Evolutionary conservation across 2,888 invertebrate genomes (phyloP), one percentile per base, ranked within the genome.

Genomic region (Cryptosula pallasiana): DNA sequence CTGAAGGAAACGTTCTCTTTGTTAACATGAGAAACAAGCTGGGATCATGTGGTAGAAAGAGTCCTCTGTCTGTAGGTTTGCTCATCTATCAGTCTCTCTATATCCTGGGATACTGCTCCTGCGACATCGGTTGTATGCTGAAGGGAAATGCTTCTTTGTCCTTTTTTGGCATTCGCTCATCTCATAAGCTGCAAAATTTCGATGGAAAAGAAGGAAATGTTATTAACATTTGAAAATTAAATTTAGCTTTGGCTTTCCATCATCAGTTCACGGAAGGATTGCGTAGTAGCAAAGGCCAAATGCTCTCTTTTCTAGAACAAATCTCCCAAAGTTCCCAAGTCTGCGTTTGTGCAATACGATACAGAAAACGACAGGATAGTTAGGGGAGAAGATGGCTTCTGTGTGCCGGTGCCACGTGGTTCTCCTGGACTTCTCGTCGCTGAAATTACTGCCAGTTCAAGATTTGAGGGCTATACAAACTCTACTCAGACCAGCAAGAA

Each of bases 1-100:
- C 96, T 0, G 97, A 97, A 87, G 95, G 95, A 77, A 97, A 97
- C 81, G 92, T 95, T n/a, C 95, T 95, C 81, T 93, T 97, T 72
- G 93, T 93, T 20, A 98, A 98, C 83, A 89, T 91, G 13, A 92
- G 94, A 81, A 94, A 93, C 80, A 94, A 77, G 72, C 58, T 76
- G 34, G 82, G 82, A 3, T 72, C 76, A 9, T 78, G 79, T 73
- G 82, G 82, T 1, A 73, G 81, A 58, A 76, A 73, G 69, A 79
- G 78, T 35, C 45, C 45, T 45, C 45, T 45, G 5, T 45, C 45
- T 5, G 45, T 45, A 45, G n/a, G n/a, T n/a, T n/a, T n/a, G n/a
- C n/a, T n/a, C n/a, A n/a, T n/a, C n/a, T n/a, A n/a, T n/a, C n/a
- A n/a, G n/a, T n/a, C n/a, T n/a, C n/a, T n/a, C n/a, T n/a, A n/a